phyloP scores from a whole-genome alignment of 2,797 vertebrate genomes.

The Threskiornis aethiopicus region DNA sequence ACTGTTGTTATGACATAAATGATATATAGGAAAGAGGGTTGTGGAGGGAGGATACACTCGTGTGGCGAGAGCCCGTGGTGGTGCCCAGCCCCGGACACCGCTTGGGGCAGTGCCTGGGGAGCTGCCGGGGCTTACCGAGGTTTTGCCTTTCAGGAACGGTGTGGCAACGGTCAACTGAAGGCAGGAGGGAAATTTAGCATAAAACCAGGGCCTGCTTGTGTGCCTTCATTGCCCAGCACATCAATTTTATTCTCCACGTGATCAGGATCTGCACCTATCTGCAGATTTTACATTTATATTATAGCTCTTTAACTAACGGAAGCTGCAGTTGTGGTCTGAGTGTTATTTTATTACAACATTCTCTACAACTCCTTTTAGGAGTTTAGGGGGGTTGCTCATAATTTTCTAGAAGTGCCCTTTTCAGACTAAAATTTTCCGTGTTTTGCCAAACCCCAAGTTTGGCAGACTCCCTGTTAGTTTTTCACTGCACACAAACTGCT shows the following conservation, averaged over 20 bases:
- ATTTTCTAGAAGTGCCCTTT: not conserved
- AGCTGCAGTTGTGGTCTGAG: not conserved
- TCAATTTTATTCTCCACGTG: not conserved
- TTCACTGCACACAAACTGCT: not conserved
- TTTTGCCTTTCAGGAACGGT: not conserved
- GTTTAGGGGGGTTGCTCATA: not conserved
- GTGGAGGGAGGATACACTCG: not conserved
- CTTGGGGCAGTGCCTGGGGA: not conserved
- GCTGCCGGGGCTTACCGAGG: not conserved
- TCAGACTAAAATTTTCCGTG: not conserved
- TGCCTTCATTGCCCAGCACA: not conserved
- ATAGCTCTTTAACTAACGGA: not conserved
- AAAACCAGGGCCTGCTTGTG: not conserved
- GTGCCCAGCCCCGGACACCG: not conserved
- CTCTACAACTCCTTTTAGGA: not conserved
- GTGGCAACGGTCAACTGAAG: not conserved
- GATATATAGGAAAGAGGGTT: accelerated
- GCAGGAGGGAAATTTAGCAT: not conserved
- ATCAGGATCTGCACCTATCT: not conserved
- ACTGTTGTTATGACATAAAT: not conserved
- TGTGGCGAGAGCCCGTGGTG: not conserved
- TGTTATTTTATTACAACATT: not conserved
- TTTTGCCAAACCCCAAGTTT: not conserved
- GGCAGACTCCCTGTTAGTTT: not conserved
- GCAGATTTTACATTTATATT: not conserved